Evolutionary conservation across 2,888 invertebrate species (phyloP), one percentile per base, ranked within the genome.

Genomic region (Folsomia candida): DNA sequence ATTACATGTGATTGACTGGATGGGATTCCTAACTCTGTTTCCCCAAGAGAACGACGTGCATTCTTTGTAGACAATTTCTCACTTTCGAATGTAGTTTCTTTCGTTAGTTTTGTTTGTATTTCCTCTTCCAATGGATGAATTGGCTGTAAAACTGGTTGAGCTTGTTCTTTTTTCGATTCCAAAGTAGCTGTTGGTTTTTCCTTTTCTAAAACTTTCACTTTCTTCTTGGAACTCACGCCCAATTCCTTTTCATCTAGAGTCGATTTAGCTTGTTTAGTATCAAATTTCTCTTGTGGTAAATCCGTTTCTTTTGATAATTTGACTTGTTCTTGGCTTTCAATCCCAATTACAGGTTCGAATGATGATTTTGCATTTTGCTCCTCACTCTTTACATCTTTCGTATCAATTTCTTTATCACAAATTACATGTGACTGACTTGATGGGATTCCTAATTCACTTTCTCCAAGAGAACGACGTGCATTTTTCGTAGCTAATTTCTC

Each of bases 251-350:
- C 54, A 20, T 22, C 54, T 14, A 54, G 11, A 6, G 20, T 6
- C 6, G 20, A 20, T 54, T 22, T 18, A 20, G 54, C 54, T 14
- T 6, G 18, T 37, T 37, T 37, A 9, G 4, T 14, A 37, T 37
- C 37, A 37, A 37, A 4, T 37, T 25, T 24, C n/a, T 54, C 57
- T 26, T n/a, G 22, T 27, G 2, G 4, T 9, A 65, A n/a, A 18
- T 14, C 27, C 9, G 54, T 27, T 25, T 65, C 65, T 51, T 64
- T 64, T 2, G 22, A 14, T n/a, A 54, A 54, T 54, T 54, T 54
- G 22, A 54, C 54, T n/a, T 54, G 54, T 6, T n/a, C 54, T 9
- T 4, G 4, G 37, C 14, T 37, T 4, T 4, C 6, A 14, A 54
- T 4, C 6, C 11, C 54, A 14, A 4, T 6, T n/a, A 22, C 6